Percentiles rank a stretch among this genome's conserved stretches.
phyloP scores from a whole-genome alignment of 2,888 invertebrate genomes.

The Emmelina monodactyla region DNA sequence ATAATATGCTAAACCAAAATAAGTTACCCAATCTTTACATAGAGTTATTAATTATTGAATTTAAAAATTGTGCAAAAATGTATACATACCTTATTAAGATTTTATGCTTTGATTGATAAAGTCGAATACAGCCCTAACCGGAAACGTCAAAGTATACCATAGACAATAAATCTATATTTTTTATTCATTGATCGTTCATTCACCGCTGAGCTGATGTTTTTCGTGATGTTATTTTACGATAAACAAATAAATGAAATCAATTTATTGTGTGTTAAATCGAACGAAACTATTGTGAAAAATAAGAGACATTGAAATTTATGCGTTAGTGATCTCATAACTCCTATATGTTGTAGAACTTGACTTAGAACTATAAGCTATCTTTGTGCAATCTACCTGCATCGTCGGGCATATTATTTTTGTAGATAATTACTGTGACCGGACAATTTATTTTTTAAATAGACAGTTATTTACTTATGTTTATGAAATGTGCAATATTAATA shows the following conservation, averaged over 20 bases:
- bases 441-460: slow-evolving; percentile 35
- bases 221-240: slow-evolving; percentile 59
- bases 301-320: too few species aligned
- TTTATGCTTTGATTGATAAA: too few species aligned
- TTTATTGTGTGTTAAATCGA: slow-evolving; percentile 37
- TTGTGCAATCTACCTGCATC: slow-evolving; percentile 59
- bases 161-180: slow-evolving; percentile 38
- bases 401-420: slow-evolving; percentile 52
- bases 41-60: too few species aligned
- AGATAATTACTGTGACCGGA: slow-evolving; percentile 45
- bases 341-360: too few species aligned
- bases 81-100: too few species aligned
- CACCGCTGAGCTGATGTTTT: slow-evolving; percentile 59
- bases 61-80: too few species aligned
- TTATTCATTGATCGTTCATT: slow-evolving; percentile 63
- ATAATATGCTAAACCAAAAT: too few species aligned
- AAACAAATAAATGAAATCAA: slow-evolving; percentile 55
- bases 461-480: slow-evolving; percentile 33
- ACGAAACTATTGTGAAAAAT: neutral
- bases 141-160: slow-evolving; percentile 35
- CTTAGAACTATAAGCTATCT: slow-evolving; percentile 42
- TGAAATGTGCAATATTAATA: slow-evolving; percentile 33
- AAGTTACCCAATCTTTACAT: too few species aligned
- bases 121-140: slow-evolving; percentile 16
- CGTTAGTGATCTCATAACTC: too few species aligned